Base-by-base conservation (phyloP, 2,888 invertebrate genomes). In the Microctonus brassicae region DNA sequence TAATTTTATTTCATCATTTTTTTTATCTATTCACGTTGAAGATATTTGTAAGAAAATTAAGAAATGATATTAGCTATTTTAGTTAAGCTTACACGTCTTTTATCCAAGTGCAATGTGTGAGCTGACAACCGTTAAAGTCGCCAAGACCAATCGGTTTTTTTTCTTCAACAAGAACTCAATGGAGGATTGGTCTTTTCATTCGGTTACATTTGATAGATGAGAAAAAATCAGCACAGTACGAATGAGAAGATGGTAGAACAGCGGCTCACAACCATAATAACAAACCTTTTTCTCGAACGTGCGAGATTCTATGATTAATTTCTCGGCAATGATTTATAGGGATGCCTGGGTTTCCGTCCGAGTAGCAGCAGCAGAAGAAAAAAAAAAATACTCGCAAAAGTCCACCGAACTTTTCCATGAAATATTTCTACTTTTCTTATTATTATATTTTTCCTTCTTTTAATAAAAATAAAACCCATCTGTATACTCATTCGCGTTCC, bases 391-490 rank as follows among this genome's bases (percentile, higher is more conserved):
- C 17, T 17, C 20, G 47, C 47, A 17, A 39, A 39, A 47, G 47
- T 47, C 20, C 7, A 47, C 47, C 20, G 17, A 47, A 47, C 47
- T 47, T 47, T 47, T n/a, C n/a, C 9, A n/a, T 47, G 47, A 47
- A 47, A 47, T 47, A 47, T 47, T 17, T 47, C 47, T n/a, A 9
- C 47, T 29, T 7, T 29, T 29, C 7, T 29, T 29, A 3, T 29
- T 29, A 3, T 29, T 7, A 77, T 77, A 73, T 73, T 72, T 75
- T 73, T 61, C 39, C 39, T 66, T 58, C 29, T 52, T 52, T 47
- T 55, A 63, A 39, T 55, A n/a, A n/a, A n/a, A n/a, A n/a, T n/a
- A n/a, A n/a, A n/a, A n/a, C n/a, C n/a, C n/a, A n/a, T n/a, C n/a
- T n/a, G n/a, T n/a, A n/a, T n/a, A n/a, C n/a, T n/a, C n/a, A n/a